phyloP scores from a whole-genome alignment of 2,113 vertebrate genomes.

The Sylvilagus bachmani region DNA sequence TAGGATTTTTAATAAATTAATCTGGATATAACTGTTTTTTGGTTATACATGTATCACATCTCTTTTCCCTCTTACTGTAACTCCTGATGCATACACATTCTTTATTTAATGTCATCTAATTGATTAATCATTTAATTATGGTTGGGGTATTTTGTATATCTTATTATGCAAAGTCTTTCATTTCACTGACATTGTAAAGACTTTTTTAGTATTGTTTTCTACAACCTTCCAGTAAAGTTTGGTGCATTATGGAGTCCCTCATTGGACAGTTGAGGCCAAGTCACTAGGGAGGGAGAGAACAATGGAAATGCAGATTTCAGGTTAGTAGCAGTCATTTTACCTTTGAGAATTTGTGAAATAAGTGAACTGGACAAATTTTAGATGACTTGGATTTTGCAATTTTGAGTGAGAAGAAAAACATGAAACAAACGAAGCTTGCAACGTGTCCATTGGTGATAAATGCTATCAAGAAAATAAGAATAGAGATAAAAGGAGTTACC shows the following conservation, averaged over 20 bases:
- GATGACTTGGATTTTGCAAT: no score
- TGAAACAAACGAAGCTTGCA: no score
- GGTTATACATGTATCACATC: not conserved
- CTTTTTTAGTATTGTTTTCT: not conserved
- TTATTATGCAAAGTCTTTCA: not conserved
- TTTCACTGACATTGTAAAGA: not conserved
- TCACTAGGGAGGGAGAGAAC: not conserved
- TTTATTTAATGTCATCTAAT: not conserved
- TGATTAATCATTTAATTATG: constrained; percentile 23
- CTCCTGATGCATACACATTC: not conserved
- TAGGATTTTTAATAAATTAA: not conserved
- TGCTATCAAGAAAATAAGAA: no score
- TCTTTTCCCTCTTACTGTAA: not conserved
- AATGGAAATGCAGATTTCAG: not conserved
- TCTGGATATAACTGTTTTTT: not conserved
- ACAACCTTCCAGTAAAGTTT: not conserved
- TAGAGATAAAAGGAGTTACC: no score
- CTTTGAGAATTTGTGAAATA: not conserved
- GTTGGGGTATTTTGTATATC: not conserved
- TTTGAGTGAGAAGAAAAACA: no score
- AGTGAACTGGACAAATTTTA: no score
- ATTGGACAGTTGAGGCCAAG: not conserved
- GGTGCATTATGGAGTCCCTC: not conserved
- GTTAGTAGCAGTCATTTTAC: not conserved
- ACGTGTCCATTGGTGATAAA: no score